Evolutionary conservation across 2,113 vertebrate genomes (phyloP).

Genomic region (Zingel zingel): DNA sequence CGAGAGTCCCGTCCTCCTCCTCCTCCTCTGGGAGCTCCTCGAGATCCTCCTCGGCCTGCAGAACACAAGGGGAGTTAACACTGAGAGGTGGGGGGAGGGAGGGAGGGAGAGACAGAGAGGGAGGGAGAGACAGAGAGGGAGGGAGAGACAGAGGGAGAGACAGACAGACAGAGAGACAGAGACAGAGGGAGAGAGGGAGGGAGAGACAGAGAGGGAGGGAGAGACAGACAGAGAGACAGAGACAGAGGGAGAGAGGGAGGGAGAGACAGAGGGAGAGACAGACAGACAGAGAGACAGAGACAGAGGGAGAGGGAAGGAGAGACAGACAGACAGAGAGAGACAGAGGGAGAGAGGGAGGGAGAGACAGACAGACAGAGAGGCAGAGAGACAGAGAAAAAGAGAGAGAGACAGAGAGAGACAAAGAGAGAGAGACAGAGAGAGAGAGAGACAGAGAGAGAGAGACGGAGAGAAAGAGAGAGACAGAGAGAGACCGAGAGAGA

Average conservation of each 20-base stretch:
- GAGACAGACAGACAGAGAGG: not conserved
- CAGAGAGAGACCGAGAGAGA: not conserved
- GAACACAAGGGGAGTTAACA: conserved; percentile 79
- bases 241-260: not conserved
- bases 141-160: no score
- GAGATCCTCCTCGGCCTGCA: conserved; percentile 91
- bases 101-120: not conserved
- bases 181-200: no score
- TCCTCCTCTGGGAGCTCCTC: conserved; percentile 85
- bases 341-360: conserved; percentile 23
- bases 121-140: not conserved
- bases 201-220: no score
- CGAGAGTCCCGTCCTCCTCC: conserved; percentile 87
- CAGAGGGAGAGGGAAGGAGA: conserved; percentile 11
- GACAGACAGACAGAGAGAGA: not conserved
- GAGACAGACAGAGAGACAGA: not conserved
- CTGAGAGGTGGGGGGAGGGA: not conserved
- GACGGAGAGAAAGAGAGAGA: no score
- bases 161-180: not conserved
- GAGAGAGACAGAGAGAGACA: no score
- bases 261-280: no score
- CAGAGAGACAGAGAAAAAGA: not conserved
- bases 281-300: no score
- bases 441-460: not conserved
- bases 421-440: no score